These are phyloP conservation scores for Laticauda laticaudata DNA, from an alignment of 2,113 vertebrate species.

Conservation along the genomic window DNA sequence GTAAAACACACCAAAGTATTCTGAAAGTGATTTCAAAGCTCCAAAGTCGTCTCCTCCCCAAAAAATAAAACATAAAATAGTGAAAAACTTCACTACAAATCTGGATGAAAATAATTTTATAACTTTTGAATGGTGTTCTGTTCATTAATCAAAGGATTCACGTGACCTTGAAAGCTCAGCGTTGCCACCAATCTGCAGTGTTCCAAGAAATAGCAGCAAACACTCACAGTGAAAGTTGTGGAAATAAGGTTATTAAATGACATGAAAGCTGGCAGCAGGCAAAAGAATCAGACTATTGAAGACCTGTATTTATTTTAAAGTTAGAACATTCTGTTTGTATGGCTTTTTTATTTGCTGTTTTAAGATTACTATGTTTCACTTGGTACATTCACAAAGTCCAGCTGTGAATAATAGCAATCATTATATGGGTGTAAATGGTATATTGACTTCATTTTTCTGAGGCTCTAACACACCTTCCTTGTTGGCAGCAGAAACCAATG, in stretches of 20 bases:
- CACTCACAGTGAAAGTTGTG: slow-evolving; percentile 56
- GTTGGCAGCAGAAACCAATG: slow-evolving; percentile 70
- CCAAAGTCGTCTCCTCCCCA: not conserved
- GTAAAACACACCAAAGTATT: slow-evolving; percentile 43
- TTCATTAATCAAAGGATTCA: slow-evolving; percentile 53
- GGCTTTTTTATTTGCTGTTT: slow-evolving; percentile 67
- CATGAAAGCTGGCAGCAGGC: slow-evolving; percentile 63
- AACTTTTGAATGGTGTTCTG: slow-evolving; percentile 55
- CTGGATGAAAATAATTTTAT: slow-evolving; percentile 50
- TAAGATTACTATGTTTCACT: slow-evolving; percentile 68
- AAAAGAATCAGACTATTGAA: slow-evolving; percentile 54
- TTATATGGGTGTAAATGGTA: slow-evolving; percentile 71
- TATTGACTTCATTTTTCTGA: slow-evolving; percentile 72
- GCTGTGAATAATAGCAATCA: slow-evolving; percentile 73
- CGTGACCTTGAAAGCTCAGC: slow-evolving; percentile 54
- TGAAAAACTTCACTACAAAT: slow-evolving; percentile 28
- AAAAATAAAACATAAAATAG: slow-evolving; percentile 3
- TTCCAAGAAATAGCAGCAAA: slow-evolving; percentile 58
- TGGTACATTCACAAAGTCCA: slow-evolving; percentile 68
- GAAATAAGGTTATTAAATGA: slow-evolving; percentile 58
- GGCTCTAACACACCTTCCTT: slow-evolving; percentile 72
- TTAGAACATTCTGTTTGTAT: slow-evolving; percentile 67
- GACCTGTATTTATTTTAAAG: slow-evolving; percentile 69
- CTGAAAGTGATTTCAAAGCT: slow-evolving; percentile 29
- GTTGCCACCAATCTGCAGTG: slow-evolving; percentile 44